These are phyloP conservation scores for Xanthia togata DNA, from an alignment of 2,888 invertebrate genomes.

Conservation along the genomic window DNA sequence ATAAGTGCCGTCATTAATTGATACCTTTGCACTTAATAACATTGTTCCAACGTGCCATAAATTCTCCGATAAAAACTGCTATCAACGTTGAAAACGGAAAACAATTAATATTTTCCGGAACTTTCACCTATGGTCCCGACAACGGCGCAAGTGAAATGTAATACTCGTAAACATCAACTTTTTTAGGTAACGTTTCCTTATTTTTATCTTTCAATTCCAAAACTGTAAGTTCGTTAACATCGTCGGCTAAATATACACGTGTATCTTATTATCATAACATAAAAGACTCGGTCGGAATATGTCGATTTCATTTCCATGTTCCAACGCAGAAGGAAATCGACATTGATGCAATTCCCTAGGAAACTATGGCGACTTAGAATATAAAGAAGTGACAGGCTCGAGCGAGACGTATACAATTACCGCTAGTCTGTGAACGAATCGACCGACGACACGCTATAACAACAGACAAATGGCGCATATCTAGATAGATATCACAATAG, in stretches of 20 bases:
- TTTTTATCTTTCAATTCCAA: conserved; percentile 13
- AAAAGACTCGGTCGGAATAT: conserved; percentile 10
- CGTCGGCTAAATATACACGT: not conserved
- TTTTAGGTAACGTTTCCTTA: not conserved
- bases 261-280: conserved; percentile 12
- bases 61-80: conserved; percentile 26
- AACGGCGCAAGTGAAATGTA: conserved; percentile 1
- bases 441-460: conserved; percentile 10
- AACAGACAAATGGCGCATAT: conserved; percentile 44
- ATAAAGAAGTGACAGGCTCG: conserved; percentile 19
- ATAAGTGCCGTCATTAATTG: conserved; percentile 41
- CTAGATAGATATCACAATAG: conserved; percentile 25
- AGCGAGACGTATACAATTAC: conserved; percentile 49
- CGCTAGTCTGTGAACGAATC: conserved; percentile 14
- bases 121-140: conserved; percentile 11
- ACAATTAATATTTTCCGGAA: conserved; percentile 32
- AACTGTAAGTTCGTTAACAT: conserved; percentile 3
- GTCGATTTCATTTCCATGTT: conserved; percentile 30
- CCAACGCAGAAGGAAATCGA: conserved; percentile 12
- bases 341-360: conserved; percentile 45
- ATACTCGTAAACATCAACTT: conserved; percentile 15
- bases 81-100: conserved; percentile 26
- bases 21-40: conserved; percentile 29
- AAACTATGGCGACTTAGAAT: conserved; percentile 27
- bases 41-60: conserved; percentile 20